Base-by-base conservation (phyloP, 2,888 invertebrate species). In the Cephus sareptanus region DNA sequence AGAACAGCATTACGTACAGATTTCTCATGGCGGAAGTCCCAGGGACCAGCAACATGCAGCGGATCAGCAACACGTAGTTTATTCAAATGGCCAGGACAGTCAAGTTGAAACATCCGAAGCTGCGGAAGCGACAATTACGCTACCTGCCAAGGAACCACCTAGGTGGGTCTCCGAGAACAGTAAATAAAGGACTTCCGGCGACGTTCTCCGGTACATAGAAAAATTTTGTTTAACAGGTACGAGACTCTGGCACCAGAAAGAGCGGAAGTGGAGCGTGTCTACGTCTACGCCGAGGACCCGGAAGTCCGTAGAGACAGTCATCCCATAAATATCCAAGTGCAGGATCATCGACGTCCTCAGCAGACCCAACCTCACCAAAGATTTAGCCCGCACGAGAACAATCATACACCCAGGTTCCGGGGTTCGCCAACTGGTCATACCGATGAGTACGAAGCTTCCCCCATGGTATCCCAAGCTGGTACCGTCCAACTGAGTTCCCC, bases 401-500 rank as follows among this genome's bases (percentile, higher is more conserved):
- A 79, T 11, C 83, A 82, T 9, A 71, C 78, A 0, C 68, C 73
- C 3, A 81, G 85, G 23, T 85, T 82, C 69, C 85, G 85, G 33
- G 77, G 81, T 35, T 88, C 89, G 0, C 87, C 88, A 11, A 80
- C 83, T 1, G 79, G 86, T 15, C 83, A 85, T 0, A 81, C 83
- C 11, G 90, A 90, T 12, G 89, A 89, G 0, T 90, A 89, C 80
- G 89, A 89, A 23, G 34, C 82, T 0, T 84, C 87, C 3, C 82
- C 89, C 23, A 86, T 91, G 79, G 87, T 88, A 4, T 92, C 93
- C 80, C 92, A 85, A 85, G 92, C 92, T 6, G 79, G 79, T 1
- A 80, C 82, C 90, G 83, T 93, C 86, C 84, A 93, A 89, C 87
- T 90, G 0, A 90, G 92, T 1, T 93, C 93, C 79, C 91, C 93